Percentiles rank a stretch among this genome's conserved stretches.
Conservation (phyloP, 2,113 vertebrate species). For the Apistogramma diplotaenia region DNA sequence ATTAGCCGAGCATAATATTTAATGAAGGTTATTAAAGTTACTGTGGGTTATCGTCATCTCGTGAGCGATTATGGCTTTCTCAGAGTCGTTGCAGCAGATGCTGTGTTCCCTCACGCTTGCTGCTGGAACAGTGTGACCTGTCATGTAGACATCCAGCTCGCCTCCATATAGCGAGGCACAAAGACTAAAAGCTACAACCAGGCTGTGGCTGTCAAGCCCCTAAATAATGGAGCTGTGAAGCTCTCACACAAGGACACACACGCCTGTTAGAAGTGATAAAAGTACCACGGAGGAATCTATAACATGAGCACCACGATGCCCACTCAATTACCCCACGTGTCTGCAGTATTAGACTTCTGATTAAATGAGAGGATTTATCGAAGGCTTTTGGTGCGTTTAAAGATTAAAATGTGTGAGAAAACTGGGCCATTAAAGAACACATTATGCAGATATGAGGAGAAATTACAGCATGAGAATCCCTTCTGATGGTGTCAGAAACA, state of each 20-base stretch:
- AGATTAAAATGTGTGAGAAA: constrained; percentile 2
- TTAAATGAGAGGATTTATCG: not conserved
- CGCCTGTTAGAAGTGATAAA: not conserved
- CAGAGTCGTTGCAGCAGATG: constrained; percentile 2
- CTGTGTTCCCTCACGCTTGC: not conserved
- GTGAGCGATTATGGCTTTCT: not conserved
- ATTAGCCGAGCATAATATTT: constrained; percentile 1
- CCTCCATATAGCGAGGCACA: not conserved
- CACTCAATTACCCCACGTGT: not conserved
- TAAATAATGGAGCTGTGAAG: not conserved
- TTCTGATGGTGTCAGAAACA: constrained; percentile 18
- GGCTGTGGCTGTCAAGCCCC: not conserved
- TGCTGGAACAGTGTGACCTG: constrained; percentile 57
- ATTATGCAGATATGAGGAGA: constrained; percentile 4
- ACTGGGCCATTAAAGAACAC: not conserved
- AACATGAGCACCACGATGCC: not conserved
- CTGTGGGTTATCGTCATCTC: not conserved
- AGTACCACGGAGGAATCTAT: not conserved
- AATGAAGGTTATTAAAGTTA: not conserved
- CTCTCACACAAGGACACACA: not conserved
- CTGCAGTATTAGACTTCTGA: not conserved
- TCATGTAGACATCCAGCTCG: constrained; percentile 16
- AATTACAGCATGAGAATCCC: constrained; percentile 33
- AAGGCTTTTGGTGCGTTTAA: not conserved
- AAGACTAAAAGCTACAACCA: not conserved